Evolutionary conservation across 2,797 vertebrate species (phyloP).

Genomic region (Choloepus didactylus): DNA sequence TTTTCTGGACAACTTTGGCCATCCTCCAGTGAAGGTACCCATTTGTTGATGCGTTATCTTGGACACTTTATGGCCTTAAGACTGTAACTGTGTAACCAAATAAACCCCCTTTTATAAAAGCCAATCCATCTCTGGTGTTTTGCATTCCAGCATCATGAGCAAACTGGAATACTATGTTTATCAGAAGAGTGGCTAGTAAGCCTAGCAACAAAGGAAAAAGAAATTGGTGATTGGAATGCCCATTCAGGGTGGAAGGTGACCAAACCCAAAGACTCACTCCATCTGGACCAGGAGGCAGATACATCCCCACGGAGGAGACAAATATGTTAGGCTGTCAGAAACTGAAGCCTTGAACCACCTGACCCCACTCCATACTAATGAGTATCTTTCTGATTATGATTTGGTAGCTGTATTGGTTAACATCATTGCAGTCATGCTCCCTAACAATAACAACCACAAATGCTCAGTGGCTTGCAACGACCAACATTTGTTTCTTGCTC

Average conservation of each 20-base stretch:
- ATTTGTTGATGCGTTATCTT: no score
- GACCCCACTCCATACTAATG: neutral
- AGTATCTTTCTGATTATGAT: neutral
- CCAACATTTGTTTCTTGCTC: neutral
- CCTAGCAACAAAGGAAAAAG: neutral
- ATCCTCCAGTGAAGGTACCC: no score
- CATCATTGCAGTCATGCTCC: neutral
- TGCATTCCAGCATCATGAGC: no score
- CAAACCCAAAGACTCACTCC: neutral
- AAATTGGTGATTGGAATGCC: neutral
- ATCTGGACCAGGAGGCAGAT: neutral
- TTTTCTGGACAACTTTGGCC: no score
- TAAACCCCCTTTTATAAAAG: no score
- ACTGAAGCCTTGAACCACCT: neutral
- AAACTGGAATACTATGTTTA: neutral
- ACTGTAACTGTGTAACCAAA: no score
- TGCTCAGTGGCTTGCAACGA: neutral
- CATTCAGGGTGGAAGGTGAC: neutral
- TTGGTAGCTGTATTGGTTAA: neutral
- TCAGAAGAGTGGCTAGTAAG: constrained; percentile 27
- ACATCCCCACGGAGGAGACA: neutral
- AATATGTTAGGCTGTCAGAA: neutral
- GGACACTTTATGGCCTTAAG: no score
- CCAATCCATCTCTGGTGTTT: no score
- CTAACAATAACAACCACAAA: neutral